Evolutionary conservation across 1,140 invertebrate species (phyloP), one percentile per base, ranked within the genome.

Genomic region (Eriosoma lanigerum): DNA sequence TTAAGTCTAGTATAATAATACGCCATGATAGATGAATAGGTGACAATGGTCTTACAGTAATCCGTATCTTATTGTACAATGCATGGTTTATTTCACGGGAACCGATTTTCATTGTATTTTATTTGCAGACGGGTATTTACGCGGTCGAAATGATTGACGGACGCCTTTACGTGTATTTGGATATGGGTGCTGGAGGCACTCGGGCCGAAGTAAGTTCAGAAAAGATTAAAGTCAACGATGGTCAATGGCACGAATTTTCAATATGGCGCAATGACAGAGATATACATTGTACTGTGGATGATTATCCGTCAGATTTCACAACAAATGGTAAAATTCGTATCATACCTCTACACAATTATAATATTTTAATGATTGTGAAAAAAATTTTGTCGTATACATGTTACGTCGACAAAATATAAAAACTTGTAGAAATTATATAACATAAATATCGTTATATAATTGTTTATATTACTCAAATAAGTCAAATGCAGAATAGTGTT

Each of bases 81-180:
- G 1, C 1, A n/a, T 38, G n/a, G 12, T 6, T n/a, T n/a, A n/a
- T n/a, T n/a, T n/a, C n/a, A n/a, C n/a, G n/a, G n/a, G n/a, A n/a
- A n/a, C n/a, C n/a, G n/a, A 15, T 44, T 44, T 44, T 1, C 21
- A 24, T 13, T 26, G 4, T 9, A 66, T n/a, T 50, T n/a, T 83
- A 56, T 83, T 87, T 85, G 1, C 87, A 95, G 91, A 90, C 91
- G 64, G 95, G 98, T 85, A 90, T 97, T 62, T 96, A 98, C 85
- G 96, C 96, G 13, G 91, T 99, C 82, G 97, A 99, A 86, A 89
- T 98, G 81, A 89, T 98, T 54, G 94, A 95, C 82, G 96, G 96
- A 0, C 93, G 98, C 84, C 90, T 98, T 68, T 97, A 95, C 85
- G 89, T 98, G 19, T 93, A 98, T 82, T 87, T 96, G 76, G 94